Conservation (phyloP, 2,113 vertebrate genomes). For the Melanerpes aurifrons region DNA sequence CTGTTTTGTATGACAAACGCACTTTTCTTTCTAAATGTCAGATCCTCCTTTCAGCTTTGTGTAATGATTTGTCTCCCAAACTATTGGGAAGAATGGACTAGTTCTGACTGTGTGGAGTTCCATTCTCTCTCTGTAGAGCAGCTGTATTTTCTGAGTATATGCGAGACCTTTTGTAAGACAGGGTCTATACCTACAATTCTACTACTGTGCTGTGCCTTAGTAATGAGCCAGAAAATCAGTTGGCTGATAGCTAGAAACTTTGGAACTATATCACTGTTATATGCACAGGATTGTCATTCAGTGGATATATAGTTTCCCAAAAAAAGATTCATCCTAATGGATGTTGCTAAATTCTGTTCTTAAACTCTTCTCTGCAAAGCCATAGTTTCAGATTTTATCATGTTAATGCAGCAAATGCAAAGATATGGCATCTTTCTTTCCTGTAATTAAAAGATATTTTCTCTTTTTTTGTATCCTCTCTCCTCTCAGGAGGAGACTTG, state of each 20-base stretch:
- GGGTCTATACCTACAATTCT: neutral
- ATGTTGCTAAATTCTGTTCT: neutral
- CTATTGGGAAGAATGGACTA: conserved; percentile 55
- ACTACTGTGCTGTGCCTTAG: neutral
- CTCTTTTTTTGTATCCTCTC: neutral
- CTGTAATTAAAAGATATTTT: neutral
- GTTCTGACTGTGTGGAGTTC: conserved; percentile 20
- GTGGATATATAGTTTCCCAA: neutral
- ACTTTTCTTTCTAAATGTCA: conserved; percentile 62
- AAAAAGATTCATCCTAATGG: neutral
- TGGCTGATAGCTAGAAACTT: neutral
- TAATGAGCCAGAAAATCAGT: neutral
- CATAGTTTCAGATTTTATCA: neutral
- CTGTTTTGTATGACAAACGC: conserved; percentile 51
- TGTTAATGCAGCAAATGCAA: neutral
- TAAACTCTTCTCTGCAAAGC: neutral
- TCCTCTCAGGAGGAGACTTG: too few species aligned
- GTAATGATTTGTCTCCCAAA: conserved; percentile 45
- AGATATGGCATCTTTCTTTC: neutral
- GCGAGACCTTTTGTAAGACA: neutral
- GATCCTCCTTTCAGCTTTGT: conserved; percentile 56
- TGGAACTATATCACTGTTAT: neutral
- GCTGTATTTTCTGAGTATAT: conserved; percentile 19
- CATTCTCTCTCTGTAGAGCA: conserved; percentile 28
- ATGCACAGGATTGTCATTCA: neutral